Base-by-base conservation (phyloP, 2,797 vertebrate species). In the Sphaeramia orbicularis region DNA sequence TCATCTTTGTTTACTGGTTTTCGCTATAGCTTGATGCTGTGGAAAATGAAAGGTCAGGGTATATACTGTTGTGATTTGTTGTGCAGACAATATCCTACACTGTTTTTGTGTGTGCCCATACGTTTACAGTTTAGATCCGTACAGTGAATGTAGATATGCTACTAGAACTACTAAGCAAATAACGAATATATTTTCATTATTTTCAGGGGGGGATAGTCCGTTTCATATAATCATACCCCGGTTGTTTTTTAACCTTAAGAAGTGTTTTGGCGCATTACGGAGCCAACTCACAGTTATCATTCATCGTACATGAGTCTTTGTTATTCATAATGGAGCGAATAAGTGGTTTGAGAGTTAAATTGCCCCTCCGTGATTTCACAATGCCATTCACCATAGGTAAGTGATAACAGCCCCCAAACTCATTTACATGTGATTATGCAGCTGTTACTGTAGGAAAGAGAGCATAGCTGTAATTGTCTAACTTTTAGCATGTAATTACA, bases 351-450 rank as follows among this genome's bases (percentile, higher is more conserved):
- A 82, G 75, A 86, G 76, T 81, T 69, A 88, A 90, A 92, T 81
- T 68, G 74, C 72, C 69, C 76, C 78, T 63, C 63, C 21, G 81
- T 86, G 86, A 84, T 85, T 91, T 86, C 75, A 76, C 71, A 75
- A 83, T 78, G 83, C 83, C 84, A 83, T 86, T 86, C 85, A 86
- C 85, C 85, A 91, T 67, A 93, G 84, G 86, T 92, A 86, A 71
- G 73, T 76, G 80, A 90, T 91, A 92, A 87, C 74, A 85, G 66
- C 80, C 84, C 70, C 76, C 66, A 21, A 62, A 78, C 81, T 86
- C 19, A 93, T 94, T 94, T 93, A 71, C 92, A 93, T 94, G 67
- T 81, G 78, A 93, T 93, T 92, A 92, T 91, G 85, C 89, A 83
- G 90, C 88, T 88, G 86, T 88, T 91, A 88, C 85, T 84, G 83